phyloP scores from a whole-genome alignment of 2,113 vertebrate genomes.

The Epinephelus fuscoguttatus region DNA sequence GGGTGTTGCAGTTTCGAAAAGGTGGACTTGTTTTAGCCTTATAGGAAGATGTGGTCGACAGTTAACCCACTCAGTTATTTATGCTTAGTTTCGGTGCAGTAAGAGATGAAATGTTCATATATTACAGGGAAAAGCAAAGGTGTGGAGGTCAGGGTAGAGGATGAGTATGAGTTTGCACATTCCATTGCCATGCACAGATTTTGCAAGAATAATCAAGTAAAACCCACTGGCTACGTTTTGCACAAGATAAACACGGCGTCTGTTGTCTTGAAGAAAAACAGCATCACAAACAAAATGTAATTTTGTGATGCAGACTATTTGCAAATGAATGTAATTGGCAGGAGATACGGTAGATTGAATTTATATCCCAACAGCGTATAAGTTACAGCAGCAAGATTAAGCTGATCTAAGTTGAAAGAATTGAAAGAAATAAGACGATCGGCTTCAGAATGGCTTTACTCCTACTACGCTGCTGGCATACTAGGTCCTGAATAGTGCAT shows the following conservation, averaged over 20 bases:
- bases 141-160: conserved; percentile 2
- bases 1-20: background rate
- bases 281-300: background rate
- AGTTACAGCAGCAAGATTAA: background rate
- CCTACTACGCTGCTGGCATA: conserved; percentile 2
- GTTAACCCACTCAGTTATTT: conserved; percentile 7
- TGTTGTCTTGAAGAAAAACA: background rate
- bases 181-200: background rate
- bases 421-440: background rate
- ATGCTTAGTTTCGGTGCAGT: background rate
- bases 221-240: background rate
- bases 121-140: background rate
- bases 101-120: background rate
- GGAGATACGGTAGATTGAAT: background rate
- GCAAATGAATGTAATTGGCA: background rate
- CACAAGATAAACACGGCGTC: background rate
- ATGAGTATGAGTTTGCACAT: background rate
- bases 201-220: background rate
- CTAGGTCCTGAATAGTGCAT: conserved; percentile 22
- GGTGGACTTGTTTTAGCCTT: background rate
- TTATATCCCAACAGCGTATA: background rate
- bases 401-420: background rate
- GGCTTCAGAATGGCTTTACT: conserved; percentile 9
- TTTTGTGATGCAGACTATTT: background rate
- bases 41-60: background rate